Evolutionary conservation across 2,113 vertebrate genomes (phyloP).

Genomic region (Bos indicus): DNA sequence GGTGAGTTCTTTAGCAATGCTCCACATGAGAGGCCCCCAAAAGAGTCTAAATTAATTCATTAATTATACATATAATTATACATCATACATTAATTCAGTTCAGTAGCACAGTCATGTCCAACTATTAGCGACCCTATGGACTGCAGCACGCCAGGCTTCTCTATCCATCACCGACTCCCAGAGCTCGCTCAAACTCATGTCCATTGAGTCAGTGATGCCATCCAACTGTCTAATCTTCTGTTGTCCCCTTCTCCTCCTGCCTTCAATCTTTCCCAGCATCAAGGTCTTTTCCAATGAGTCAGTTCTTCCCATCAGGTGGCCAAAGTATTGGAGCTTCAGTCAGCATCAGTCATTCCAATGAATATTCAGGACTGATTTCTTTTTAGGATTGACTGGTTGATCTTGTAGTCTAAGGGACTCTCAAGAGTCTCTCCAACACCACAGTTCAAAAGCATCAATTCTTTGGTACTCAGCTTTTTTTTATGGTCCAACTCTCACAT

Average conservation of each 20-base stretch:
- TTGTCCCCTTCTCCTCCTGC: not conserved
- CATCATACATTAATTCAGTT: not conserved
- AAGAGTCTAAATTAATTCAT: not conserved
- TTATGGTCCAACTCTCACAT: not conserved
- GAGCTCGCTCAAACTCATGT: not conserved
- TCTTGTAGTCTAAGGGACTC: not conserved
- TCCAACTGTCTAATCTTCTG: not conserved
- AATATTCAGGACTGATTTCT: not conserved
- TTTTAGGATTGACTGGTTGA: not conserved
- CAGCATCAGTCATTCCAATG: not conserved
- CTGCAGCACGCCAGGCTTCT: not conserved
- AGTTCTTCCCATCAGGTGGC: not conserved
- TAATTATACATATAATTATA: too few species aligned
- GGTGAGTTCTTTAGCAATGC: not conserved
- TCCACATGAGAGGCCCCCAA: not conserved
- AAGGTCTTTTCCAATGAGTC: not conserved
- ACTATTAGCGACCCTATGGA: not conserved
- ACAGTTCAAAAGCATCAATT: not conserved
- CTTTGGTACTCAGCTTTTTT: not conserved
- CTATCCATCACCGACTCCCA: not conserved
- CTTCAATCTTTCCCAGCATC: not conserved
- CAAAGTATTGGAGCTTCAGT: not conserved
- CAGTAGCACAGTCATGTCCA: not conserved
- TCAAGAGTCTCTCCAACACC: not conserved
- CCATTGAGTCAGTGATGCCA: not conserved